phyloP scores from a whole-genome alignment of 2,888 invertebrate genomes.

The Scaptomyza caliginosa region DNA sequence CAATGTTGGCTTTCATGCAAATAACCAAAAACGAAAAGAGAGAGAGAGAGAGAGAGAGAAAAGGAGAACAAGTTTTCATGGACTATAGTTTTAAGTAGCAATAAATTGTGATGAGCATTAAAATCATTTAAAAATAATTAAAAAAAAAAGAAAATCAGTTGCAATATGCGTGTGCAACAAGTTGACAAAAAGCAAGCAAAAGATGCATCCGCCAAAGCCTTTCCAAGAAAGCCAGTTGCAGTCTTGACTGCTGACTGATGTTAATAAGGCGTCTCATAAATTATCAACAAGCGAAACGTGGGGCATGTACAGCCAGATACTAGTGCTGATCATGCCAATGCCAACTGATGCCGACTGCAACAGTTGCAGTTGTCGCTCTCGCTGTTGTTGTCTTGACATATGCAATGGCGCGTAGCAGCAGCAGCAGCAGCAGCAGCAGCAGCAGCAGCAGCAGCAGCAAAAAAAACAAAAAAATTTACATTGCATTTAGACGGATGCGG shows the following conservation, averaged over 20 bases:
- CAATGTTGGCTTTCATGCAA: slow-evolving; percentile 62
- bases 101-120: slow-evolving; percentile 75
- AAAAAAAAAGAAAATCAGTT: slow-evolving; percentile 70
- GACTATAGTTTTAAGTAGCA: slow-evolving; percentile 9
- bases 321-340: slow-evolving; percentile 51
- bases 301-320: slow-evolving; percentile 1
- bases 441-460: slow-evolving; percentile 37
- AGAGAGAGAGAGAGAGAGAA: background rate
- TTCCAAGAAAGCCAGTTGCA: slow-evolving; percentile 70
- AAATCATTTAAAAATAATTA: slow-evolving; percentile 82
- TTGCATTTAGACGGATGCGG: slow-evolving; percentile 73
- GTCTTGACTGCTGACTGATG: slow-evolving; percentile 65
- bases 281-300: slow-evolving; percentile 72
- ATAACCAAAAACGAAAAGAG: no score
- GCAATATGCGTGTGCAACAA: slow-evolving; percentile 23
- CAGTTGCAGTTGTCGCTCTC: slow-evolving; percentile 37
- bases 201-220: slow-evolving; percentile 65
- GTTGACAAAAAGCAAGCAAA: slow-evolving; percentile 25
- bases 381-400: slow-evolving; percentile 62
- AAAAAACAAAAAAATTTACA: slow-evolving; percentile 81
- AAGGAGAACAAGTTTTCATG: slow-evolving; percentile 9
- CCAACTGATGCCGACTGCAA: slow-evolving; percentile 22
- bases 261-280: slow-evolving; percentile 82
- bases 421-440: slow-evolving; percentile 17
- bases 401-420: slow-evolving; percentile 67